Percentiles rank a stretch among this genome's conserved stretches.
Conservation (phyloP, 1,140 invertebrate genomes). For the Lasioglossum albipes region DNA sequence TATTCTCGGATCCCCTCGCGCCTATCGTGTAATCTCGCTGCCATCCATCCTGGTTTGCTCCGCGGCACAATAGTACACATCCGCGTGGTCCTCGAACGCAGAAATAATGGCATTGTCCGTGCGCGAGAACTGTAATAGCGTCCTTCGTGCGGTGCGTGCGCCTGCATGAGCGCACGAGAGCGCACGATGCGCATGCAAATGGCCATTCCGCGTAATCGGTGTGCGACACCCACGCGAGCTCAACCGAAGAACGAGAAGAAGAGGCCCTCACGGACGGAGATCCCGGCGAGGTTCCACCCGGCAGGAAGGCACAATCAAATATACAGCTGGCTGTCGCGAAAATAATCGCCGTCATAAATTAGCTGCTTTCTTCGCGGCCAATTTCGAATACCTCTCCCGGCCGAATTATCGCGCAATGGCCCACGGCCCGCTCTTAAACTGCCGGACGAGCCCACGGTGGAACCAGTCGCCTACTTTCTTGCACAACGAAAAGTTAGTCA, state of each 20-base stretch:
- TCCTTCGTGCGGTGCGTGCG: background rate
- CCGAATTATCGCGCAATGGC: too few relatives aligned
- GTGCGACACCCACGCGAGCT: conserved; percentile 13
- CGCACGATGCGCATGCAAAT: background rate
- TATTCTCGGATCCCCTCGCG: conserved; percentile 13
- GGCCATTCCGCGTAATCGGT: conserved; percentile 8
- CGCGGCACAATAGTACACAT: conserved; percentile 53
- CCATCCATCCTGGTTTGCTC: conserved; percentile 47
- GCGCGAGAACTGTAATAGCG: conserved; percentile 25
- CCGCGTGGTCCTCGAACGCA: conserved; percentile 22
- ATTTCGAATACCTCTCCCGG: background rate
- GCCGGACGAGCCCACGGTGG: too few relatives aligned
- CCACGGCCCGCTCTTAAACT: too few relatives aligned
- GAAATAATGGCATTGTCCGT: conserved; percentile 61
- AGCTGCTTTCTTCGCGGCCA: background rate
- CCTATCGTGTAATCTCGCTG: conserved; percentile 49
- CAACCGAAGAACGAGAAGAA: conserved; percentile 3
- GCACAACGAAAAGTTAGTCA: too few relatives aligned
- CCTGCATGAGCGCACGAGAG: background rate
- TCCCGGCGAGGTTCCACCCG: background rate
- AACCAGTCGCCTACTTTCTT: too few relatives aligned
- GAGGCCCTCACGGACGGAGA: background rate
- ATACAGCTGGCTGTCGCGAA: background rate
- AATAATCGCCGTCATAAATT: conserved; percentile 18
- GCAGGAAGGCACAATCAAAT: background rate